phyloP scores from a whole-genome alignment of 2,797 vertebrate genomes.

The Loris lydekkerianus region DNA sequence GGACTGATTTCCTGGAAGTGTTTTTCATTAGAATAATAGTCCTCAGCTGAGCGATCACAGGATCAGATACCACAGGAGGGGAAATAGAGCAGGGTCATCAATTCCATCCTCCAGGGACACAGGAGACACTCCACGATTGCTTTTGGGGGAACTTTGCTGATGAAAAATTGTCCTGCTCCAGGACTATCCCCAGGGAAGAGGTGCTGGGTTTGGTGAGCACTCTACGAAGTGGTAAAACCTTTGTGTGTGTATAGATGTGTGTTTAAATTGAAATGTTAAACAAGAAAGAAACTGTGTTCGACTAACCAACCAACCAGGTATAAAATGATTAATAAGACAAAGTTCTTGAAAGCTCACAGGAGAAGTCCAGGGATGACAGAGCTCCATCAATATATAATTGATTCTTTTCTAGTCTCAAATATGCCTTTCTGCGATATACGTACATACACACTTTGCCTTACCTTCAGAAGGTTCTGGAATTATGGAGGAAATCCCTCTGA shows the following conservation, averaged over 20 bases:
- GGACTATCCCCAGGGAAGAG: background rate
- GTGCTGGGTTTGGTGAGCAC: background rate
- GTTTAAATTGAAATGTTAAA: background rate
- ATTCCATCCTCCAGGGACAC: background rate
- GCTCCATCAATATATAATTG: background rate
- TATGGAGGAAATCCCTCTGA: conserved; percentile 82
- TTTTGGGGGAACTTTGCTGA: background rate
- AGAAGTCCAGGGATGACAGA: background rate
- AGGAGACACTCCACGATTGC: background rate
- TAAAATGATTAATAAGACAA: background rate
- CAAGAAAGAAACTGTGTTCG: conserved; percentile 10
- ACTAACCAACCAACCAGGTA: background rate
- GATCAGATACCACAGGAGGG: conserved; percentile 30
- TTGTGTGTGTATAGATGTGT: background rate
- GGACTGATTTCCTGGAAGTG: conserved; percentile 84
- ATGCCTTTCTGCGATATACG: conserved; percentile 67
- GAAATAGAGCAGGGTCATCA: background rate
- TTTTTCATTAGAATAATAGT: conserved; percentile 83
- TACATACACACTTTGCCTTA: conserved; percentile 24
- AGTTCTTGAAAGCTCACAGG: background rate
- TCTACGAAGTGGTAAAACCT: background rate
- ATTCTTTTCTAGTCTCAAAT: conserved; percentile 51
- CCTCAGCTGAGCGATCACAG: conserved; percentile 81
- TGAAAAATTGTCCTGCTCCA: background rate
- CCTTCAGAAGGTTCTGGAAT: conserved; percentile 74